A percentile compares a stretch with the other conserved stretches of the same genome.
phyloP scores from a whole-genome alignment of 2,113 vertebrate species.

The Aegypius monachus region DNA sequence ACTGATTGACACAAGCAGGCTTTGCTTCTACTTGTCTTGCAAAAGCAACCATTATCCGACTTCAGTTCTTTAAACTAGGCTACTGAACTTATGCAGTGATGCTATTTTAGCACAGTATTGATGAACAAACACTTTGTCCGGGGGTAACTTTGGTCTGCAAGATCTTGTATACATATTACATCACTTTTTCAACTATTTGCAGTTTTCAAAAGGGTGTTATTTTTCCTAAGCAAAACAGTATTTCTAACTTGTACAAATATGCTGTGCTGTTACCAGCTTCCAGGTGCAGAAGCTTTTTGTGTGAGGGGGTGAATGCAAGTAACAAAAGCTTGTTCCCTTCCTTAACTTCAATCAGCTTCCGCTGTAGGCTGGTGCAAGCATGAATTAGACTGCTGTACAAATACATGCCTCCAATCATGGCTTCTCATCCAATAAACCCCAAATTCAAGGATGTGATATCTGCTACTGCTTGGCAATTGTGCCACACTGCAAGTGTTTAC shows the following conservation, averaged over 20 bases:
- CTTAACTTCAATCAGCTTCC: neutral
- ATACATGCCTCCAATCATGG: neutral
- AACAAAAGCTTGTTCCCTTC: neutral
- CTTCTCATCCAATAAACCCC: neutral
- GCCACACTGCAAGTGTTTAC: neutral
- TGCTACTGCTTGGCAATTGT: neutral
- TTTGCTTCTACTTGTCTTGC: conserved; percentile 48
- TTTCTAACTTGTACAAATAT: neutral
- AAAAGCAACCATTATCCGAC: neutral
- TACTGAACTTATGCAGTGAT: neutral
- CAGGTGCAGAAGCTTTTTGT: neutral
- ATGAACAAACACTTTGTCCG: conserved; percentile 47
- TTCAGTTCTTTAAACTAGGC: neutral
- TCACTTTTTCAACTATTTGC: neutral
- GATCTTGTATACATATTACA: neutral
- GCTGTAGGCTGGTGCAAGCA: neutral
- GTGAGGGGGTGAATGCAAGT: neutral
- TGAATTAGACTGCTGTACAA: neutral
- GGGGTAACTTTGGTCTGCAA: neutral
- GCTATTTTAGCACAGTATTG: conserved; percentile 49
- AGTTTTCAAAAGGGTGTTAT: neutral
- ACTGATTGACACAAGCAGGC: conserved; percentile 60
- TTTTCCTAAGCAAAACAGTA: neutral
- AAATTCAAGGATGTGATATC: neutral
- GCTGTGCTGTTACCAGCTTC: neutral